Evolutionary conservation across 2,888 invertebrate genomes (phyloP), one percentile per base, ranked within the genome.

Genomic region (Apeira syringaria): DNA sequence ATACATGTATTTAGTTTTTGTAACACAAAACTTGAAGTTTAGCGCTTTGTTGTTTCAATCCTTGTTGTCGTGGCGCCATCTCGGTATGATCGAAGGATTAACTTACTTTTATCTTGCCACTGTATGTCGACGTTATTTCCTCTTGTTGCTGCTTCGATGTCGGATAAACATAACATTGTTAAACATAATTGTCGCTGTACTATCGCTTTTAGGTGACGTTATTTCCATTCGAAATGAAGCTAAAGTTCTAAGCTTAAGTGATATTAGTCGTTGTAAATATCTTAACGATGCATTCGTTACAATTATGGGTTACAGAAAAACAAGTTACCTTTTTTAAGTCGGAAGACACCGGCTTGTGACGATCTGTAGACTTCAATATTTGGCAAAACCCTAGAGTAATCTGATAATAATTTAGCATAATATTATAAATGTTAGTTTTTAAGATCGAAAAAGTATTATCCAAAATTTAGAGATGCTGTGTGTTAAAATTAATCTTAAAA

Each of bases 401-500:
- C 81, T 66, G 81, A 86, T 86, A 83, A 86, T 85, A 86, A 86
- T 68, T 80, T 84, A 86, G 83, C 66, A 69, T 86, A 83, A 80
- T 75, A 57, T 70, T n/a, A n/a, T n/a, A n/a, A 72, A 74, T 61
- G 64, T 83, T 83, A 81, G 51, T 71, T 81, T n/a, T 34, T 56
- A 86, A 87, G 87, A 76, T 80, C 74, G 76, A 84, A 20, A 74
- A 88, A 88, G 88, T 88, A 88, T 88, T 88, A 87, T 80, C 84
- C 87, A 85, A 32, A 84, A 76, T 76, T 82, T 86, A 85, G 85
- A 74, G 71, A 83, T 74, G 83, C 83, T 83, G 80, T 83, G 84
- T 86, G 86, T 86, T 83, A 74, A 69, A 72, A 59, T 58, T 61
- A 64, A 49, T 80, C 75, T 74, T 76, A 68, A 77, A 70, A 69